phyloP scores from a whole-genome alignment of 2,797 vertebrate genomes.

The Microctenopoma stevenorrisi region DNA sequence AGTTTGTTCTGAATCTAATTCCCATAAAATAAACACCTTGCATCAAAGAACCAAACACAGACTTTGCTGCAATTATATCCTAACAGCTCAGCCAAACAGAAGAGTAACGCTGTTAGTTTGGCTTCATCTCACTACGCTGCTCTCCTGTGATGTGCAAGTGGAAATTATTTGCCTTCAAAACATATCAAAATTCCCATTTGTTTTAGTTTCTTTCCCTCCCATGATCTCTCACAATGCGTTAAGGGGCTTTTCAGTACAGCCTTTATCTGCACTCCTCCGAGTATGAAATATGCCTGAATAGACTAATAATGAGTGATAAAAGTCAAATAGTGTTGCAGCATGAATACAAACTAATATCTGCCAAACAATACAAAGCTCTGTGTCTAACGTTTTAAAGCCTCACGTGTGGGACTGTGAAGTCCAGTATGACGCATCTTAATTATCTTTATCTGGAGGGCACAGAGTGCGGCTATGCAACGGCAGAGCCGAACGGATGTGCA shows the following conservation, averaged over 20 bases:
- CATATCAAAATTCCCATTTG: conserved; percentile 37
- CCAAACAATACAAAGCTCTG: conserved; percentile 17
- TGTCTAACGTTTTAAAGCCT: conserved; percentile 29
- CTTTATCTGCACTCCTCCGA: conserved; percentile 41
- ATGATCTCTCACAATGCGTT: conserved; percentile 48
- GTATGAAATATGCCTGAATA: conserved; percentile 43
- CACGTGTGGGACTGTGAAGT: neutral
- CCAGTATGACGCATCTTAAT: conserved; percentile 34
- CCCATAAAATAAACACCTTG: neutral
- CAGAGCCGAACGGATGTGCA: neutral
- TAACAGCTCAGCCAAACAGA: conserved; percentile 6
- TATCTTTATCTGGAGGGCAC: conserved; percentile 40
- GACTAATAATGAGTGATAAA: conserved; percentile 44
- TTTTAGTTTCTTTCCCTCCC: conserved; percentile 15
- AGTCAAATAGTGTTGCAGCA: conserved; percentile 33
- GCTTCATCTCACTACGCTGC: conserved; percentile 25
- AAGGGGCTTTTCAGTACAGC: conserved; percentile 26
- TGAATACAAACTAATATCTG: conserved; percentile 50
- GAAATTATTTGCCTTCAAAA: conserved; percentile 41
- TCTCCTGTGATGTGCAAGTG: conserved; percentile 29
- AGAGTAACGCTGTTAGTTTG: conserved; percentile 2
- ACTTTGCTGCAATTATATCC: conserved; percentile 24
- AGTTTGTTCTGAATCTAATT: neutral
- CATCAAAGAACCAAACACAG: conserved; percentile 18
- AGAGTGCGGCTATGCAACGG: conserved; percentile 24